Evolutionary conservation across 92 coral and sea anemone species (phyloP).

Genomic region (Galaxea fascicularis): DNA sequence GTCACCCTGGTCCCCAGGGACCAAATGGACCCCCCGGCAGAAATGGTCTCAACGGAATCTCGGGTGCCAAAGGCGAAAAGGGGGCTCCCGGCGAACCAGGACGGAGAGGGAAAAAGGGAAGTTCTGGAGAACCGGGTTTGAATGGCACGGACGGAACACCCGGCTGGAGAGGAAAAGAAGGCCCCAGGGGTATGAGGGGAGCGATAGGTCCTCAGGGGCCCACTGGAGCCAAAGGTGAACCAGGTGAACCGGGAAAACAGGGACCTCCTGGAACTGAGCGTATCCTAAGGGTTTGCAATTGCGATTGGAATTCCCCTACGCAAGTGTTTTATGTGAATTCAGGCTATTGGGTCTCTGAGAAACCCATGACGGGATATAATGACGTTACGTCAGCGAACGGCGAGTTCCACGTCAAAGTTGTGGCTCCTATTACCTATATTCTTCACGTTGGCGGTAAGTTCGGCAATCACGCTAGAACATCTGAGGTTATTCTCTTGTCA

Average conservation of each 20-base stretch:
- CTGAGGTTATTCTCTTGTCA: too few species aligned
- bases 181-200: slow-evolving; percentile 86
- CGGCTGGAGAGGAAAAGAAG: slow-evolving; percentile 88
- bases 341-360: slow-evolving; percentile 86
- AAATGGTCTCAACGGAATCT: slow-evolving; percentile 84
- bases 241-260: slow-evolving; percentile 72
- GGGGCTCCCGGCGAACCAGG: slow-evolving; percentile 78
- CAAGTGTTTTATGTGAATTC: slow-evolving; percentile 79
- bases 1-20: slow-evolving; percentile 83
- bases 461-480: too few species aligned
- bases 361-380: slow-evolving; percentile 80
- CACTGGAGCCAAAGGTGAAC: slow-evolving; percentile 68
- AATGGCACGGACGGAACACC: slow-evolving; percentile 88
- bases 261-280: slow-evolving; percentile 81
- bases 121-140: slow-evolving; percentile 71
- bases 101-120: slow-evolving; percentile 78
- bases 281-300: slow-evolving; percentile 66
- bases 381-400: slow-evolving; percentile 79
- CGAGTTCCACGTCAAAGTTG: slow-evolving; percentile 71
- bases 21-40: slow-evolving; percentile 90
- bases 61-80: slow-evolving; percentile 73
- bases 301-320: slow-evolving; percentile 77
- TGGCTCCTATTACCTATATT: slow-evolving; percentile 79
- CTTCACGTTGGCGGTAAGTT: slow-evolving; percentile 88
- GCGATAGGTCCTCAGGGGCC: slow-evolving; percentile 75